Evolutionary conservation across 2,113 vertebrate species (phyloP).

Genomic region (Neoarius graeffei): DNA sequence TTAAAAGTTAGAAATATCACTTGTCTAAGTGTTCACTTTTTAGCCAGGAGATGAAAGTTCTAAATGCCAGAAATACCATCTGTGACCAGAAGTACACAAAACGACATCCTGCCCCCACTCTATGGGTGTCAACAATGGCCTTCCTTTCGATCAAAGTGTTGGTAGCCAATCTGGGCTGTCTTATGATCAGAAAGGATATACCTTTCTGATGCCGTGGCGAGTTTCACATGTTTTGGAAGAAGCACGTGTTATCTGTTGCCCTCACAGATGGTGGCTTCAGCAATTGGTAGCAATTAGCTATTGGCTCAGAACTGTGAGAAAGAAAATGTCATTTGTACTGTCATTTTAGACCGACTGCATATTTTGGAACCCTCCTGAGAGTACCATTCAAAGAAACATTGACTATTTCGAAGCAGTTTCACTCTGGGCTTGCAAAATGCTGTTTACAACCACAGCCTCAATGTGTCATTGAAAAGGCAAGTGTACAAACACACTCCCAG

Average conservation of each 20-base stretch:
- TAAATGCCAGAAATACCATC: not conserved
- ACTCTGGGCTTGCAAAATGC: constrained; percentile 51
- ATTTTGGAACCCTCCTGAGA: constrained; percentile 45
- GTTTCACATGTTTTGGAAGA: not conserved
- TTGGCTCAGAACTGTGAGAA: not conserved
- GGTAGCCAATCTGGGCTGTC: not conserved
- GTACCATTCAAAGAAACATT: constrained; percentile 43
- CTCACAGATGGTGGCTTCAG: not conserved
- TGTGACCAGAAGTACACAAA: not conserved
- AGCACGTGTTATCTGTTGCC: not conserved
- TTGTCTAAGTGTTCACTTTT: not conserved
- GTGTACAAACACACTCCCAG: not conserved
- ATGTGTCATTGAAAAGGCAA: constrained; percentile 42
- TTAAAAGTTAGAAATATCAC: not conserved
- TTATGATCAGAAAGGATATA: no score
- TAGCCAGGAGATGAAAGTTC: not conserved
- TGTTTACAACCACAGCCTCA: constrained; percentile 47
- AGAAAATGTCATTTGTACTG: not conserved
- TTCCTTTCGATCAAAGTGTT: not conserved
- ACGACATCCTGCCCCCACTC: not conserved
- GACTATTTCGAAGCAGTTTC: constrained; percentile 27
- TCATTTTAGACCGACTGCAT: constrained; percentile 42
- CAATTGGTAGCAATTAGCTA: no score
- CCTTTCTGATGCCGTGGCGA: not conserved
- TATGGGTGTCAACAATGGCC: not conserved